phyloP scores from a whole-genome alignment of 2,888 invertebrate species.

The Nudaria mundana region DNA sequence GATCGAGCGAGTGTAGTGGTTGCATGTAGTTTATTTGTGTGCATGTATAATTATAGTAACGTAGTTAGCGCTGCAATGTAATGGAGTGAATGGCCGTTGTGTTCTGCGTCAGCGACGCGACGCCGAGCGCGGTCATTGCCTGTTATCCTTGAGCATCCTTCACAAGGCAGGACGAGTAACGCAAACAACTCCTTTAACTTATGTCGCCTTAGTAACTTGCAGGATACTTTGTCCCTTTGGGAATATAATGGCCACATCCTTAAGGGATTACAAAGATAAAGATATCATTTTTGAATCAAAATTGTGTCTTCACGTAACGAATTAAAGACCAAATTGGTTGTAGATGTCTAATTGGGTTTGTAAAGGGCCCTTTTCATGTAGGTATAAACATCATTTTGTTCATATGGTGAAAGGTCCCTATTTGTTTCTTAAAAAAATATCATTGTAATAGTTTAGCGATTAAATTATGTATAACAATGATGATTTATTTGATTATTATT shows the following conservation, averaged over 20 bases:
- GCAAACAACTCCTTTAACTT: conserved; percentile 50
- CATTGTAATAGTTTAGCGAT: too few species aligned
- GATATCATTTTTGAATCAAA: background rate
- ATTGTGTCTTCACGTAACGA: background rate
- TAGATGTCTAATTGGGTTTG: too few species aligned
- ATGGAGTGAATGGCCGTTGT: conserved; percentile 59
- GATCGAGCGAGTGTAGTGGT: background rate
- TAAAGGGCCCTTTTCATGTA: too few species aligned
- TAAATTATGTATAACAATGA: too few species aligned
- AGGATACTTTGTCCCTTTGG: conserved; percentile 83
- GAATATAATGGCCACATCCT: conserved; percentile 62
- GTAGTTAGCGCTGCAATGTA: conserved; percentile 20
- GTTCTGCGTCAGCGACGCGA: conserved; percentile 38
- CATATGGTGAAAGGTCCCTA: too few species aligned
- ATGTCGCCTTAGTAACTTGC: conserved; percentile 73
- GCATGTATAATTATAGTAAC: conserved; percentile 19
- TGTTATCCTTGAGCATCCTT: conserved; percentile 78
- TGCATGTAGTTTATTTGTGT: conserved; percentile 8
- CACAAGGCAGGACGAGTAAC: conserved; percentile 59
- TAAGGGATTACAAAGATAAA: conserved; percentile 47
- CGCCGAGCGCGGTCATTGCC: conserved; percentile 53
- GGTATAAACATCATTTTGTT: too few species aligned
- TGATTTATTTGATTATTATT: too few species aligned
- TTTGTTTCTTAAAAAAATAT: too few species aligned
- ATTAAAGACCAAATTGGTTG: background rate